Percentiles rank a stretch among this genome's conserved stretches.
Conservation (phyloP, 2,113 vertebrate genomes). For the Patagioenas fasciata region DNA sequence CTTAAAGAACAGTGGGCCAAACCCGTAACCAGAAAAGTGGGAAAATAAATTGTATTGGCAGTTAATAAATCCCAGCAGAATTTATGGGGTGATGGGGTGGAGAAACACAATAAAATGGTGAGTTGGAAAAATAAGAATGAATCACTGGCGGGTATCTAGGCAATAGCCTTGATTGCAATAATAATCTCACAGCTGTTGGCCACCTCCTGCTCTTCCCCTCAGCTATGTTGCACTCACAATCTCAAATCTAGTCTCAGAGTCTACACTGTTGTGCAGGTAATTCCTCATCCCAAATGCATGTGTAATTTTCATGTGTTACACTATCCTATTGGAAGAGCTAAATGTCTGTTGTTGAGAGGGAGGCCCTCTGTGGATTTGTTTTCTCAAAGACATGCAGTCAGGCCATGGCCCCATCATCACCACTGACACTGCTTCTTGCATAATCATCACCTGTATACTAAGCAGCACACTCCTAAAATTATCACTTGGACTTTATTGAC, state of each 20-base stretch:
- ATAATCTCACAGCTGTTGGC: conserved; percentile 18
- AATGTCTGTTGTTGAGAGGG: neutral
- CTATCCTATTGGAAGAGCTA: neutral
- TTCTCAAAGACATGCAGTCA: neutral
- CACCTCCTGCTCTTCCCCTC: neutral
- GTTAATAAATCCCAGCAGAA: conserved; percentile 23
- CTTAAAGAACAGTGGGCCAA: conserved; percentile 4
- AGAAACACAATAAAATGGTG: conserved; percentile 56
- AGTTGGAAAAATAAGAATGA: conserved; percentile 51
- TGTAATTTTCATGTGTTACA: neutral
- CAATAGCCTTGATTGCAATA: conserved; percentile 31
- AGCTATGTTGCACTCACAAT: neutral
- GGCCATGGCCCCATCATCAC: neutral
- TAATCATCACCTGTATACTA: neutral
- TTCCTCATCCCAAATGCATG: neutral
- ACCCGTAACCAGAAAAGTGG: neutral
- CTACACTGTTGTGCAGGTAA: neutral
- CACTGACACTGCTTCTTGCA: neutral
- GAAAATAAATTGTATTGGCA: conserved; percentile 32
- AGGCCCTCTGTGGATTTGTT: neutral
- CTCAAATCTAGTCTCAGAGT: neutral
- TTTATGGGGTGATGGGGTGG: conserved; percentile 58
- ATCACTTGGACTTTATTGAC: neutral
- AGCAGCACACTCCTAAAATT: neutral
- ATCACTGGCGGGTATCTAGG: conserved; percentile 53